Evolutionary conservation across 2,797 vertebrate species (phyloP).

Genomic region (Valencia hispanica): DNA sequence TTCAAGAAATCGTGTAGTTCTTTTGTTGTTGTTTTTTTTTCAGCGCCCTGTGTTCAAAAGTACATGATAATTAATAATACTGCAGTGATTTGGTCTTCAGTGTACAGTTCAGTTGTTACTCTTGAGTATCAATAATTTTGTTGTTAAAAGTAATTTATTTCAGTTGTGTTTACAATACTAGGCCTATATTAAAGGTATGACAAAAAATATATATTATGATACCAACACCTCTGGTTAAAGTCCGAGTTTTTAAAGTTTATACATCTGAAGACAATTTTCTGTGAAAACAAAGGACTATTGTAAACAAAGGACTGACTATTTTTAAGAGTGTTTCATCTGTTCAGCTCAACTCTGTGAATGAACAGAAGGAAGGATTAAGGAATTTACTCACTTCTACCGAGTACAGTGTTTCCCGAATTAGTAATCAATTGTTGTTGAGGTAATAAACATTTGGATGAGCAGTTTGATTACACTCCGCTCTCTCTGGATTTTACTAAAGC

Average conservation of each 20-base stretch:
- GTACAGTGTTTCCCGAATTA: constrained; percentile 34
- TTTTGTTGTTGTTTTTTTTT: neutral
- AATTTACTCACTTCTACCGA: constrained; percentile 33
- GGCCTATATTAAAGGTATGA: neutral
- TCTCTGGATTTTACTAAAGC: constrained; percentile 3
- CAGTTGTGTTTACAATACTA: neutral
- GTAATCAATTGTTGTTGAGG: constrained; percentile 38
- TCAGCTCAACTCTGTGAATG: constrained; percentile 17
- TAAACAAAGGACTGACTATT: constrained; percentile 35
- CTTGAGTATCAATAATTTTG: neutral
- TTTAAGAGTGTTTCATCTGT: constrained; percentile 39
- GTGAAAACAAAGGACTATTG: constrained; percentile 13
- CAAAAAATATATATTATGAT: constrained; percentile 8
- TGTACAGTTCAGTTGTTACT: neutral
- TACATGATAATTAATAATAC: neutral
- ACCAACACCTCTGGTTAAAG: neutral
- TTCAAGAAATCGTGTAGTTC: neutral
- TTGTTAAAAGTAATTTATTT: neutral
- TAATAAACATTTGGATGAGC: constrained; percentile 40
- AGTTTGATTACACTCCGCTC: constrained; percentile 6
- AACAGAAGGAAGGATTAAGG: constrained; percentile 57
- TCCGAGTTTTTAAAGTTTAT: constrained; percentile 12
- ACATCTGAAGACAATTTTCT: constrained; percentile 8
- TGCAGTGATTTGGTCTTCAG: neutral
- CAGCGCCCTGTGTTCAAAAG: neutral